Evolutionary conservation across 2,797 vertebrate species (phyloP).

Genomic region (Helicolenus hilgendorfi): DNA sequence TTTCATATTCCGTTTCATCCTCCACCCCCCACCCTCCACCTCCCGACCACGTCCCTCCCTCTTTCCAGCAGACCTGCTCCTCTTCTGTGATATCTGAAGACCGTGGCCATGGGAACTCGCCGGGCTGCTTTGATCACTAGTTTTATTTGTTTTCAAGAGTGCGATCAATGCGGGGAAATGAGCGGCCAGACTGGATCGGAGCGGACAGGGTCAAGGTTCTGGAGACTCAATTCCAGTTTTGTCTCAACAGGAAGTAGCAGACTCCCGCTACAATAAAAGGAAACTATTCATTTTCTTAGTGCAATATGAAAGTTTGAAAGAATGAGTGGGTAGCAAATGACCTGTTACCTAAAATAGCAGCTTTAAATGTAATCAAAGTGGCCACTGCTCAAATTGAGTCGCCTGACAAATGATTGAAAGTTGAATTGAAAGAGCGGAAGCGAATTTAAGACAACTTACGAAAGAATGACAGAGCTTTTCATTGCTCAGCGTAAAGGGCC

Average conservation of each 20-base stretch:
- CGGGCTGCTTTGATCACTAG: conserved; percentile 65
- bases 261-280: not conserved
- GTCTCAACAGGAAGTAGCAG: conserved; percentile 2
- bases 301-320: not conserved
- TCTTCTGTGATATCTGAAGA: conserved; percentile 66
- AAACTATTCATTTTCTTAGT: not conserved
- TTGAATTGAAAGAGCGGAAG: conserved; percentile 13
- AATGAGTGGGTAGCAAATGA: not conserved
- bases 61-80: conserved; percentile 47
- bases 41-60: conserved; percentile 22
- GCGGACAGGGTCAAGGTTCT: not conserved
- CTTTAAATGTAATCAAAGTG: conserved; percentile 12
- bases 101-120: conserved; percentile 50
- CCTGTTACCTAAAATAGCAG: conserved; percentile 10
- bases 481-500: not conserved
- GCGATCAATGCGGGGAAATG: conserved; percentile 27
- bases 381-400: not conserved
- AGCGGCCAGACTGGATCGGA: not conserved
- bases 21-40: conserved; percentile 41
- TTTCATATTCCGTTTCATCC: conserved; percentile 84
- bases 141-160: conserved; percentile 63
- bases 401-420: conserved; percentile 55
- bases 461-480: conserved; percentile 33
- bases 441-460: not conserved
- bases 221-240: conserved; percentile 23